phyloP scores from a whole-genome alignment of 2,888 invertebrate genomes.

The Euspilapteryx auroguttella region DNA sequence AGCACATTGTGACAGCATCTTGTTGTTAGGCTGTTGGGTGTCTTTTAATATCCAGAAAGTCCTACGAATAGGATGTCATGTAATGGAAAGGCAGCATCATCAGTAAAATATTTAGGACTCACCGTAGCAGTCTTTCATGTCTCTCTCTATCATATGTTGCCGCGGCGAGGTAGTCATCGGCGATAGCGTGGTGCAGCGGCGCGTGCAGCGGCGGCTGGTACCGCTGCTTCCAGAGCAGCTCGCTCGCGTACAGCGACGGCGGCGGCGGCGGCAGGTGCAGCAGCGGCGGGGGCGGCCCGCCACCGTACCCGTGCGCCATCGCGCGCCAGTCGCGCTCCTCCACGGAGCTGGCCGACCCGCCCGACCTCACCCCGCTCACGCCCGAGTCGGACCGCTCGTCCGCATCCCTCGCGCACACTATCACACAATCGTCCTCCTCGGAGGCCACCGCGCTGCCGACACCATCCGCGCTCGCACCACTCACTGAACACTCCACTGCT shows the following conservation, averaged over 20 bases:
- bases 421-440: constrained; percentile 68
- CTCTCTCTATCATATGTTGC: constrained; percentile 66
- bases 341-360: constrained; percentile 73
- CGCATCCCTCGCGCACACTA: constrained; percentile 63
- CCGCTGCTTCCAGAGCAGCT: constrained; percentile 65
- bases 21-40: too few species aligned
- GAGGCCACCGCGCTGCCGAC: constrained; percentile 57
- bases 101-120: constrained; percentile 18
- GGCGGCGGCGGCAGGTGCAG: constrained; percentile 48
- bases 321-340: constrained; percentile 78
- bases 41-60: too few species aligned
- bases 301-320: constrained; percentile 70
- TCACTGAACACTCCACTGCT: constrained; percentile 50
- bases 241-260: constrained; percentile 53
- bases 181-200: constrained; percentile 53
- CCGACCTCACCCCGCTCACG: constrained; percentile 75
- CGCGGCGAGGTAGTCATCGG: constrained; percentile 52
- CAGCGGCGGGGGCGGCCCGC: constrained; percentile 64
- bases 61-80: too few species aligned
- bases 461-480: constrained; percentile 48
- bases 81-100: too few species aligned
- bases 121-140: constrained; percentile 70
- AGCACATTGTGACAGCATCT: too few species aligned
- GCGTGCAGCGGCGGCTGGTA: constrained; percentile 57
- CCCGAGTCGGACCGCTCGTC: constrained; percentile 67